Percentiles rank a stretch among this genome's conserved stretches.
These are phyloP conservation scores for Catajapyx aquilonaris DNA, from an alignment of 1,140 invertebrate species.

Conservation along the genomic window DNA sequence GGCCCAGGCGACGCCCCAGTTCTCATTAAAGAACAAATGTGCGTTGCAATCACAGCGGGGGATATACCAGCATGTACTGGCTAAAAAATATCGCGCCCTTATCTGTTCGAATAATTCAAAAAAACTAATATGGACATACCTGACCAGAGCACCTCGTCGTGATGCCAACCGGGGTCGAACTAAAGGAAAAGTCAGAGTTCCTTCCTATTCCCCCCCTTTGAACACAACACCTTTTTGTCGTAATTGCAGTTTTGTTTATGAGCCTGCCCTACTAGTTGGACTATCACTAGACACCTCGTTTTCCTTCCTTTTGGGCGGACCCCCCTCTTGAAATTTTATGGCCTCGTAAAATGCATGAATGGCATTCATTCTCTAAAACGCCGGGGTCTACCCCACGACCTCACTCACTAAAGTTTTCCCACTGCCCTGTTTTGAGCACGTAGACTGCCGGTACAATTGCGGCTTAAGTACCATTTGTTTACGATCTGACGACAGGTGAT, in stretches of 20 bases:
- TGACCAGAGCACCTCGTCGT: no score
- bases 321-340: not conserved
- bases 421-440: no score
- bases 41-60: not conserved
- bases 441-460: no score
- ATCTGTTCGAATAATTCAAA: not conserved
- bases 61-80: not conserved
- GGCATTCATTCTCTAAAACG: no score
- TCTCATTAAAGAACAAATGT: not conserved
- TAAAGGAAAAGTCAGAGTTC: not conserved
- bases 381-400: no score
- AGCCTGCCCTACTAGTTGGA: not conserved
- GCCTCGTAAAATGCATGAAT: not conserved
- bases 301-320: no score
- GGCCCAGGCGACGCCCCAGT: not conserved
- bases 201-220: not conserved
- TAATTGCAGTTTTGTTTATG: constrained; percentile 1
- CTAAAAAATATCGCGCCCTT: not conserved
- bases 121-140: not conserved
- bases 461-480: no score
- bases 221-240: not conserved
- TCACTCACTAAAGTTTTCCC: no score
- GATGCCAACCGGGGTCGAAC: not conserved
- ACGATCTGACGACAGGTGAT: no score
- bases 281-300: not conserved